Conservation (phyloP, 2,888 invertebrate species). For the Tenthredo mesomela region DNA sequence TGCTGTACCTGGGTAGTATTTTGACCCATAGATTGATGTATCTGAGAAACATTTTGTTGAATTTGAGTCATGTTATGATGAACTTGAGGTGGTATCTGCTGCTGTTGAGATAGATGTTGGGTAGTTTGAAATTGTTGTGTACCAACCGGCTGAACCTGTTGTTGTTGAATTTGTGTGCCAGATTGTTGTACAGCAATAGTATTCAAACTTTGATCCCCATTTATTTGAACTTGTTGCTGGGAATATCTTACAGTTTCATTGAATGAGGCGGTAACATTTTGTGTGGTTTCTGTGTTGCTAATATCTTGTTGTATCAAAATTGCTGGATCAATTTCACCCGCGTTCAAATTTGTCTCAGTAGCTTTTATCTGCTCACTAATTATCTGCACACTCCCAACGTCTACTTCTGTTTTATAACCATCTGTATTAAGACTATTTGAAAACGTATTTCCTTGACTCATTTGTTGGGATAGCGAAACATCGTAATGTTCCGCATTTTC, state of each 20-base stretch:
- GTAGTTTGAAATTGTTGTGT: conserved; percentile 31
- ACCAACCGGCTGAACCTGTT: conserved; percentile 17
- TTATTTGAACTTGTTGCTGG: conserved; percentile 27
- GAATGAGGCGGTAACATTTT: conserved; percentile 7
- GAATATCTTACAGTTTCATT: conserved; percentile 41
- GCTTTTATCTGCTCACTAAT: conserved; percentile 2
- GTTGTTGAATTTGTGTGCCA: conserved; percentile 40
- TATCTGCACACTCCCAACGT: neutral
- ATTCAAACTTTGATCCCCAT: neutral
- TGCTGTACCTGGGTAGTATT: conserved; percentile 38
- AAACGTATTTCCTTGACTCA: neutral
- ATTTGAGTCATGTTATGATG: conserved; percentile 34
- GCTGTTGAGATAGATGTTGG: conserved; percentile 39
- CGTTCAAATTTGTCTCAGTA: neutral
- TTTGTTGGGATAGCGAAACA: neutral
- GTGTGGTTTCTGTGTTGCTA: neutral
- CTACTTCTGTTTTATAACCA: neutral
- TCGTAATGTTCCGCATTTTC: conserved; percentile 21
- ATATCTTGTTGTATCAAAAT: conserved; percentile 4
- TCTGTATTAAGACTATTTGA: conserved; percentile 2
- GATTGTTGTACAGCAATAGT: conserved; percentile 31
- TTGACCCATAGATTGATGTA: conserved; percentile 42
- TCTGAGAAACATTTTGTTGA: conserved; percentile 39
- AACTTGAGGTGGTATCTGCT: conserved; percentile 10
- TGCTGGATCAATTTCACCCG: conserved; percentile 15